phyloP scores from a whole-genome alignment of 2,113 vertebrate genomes.

The Ptychochromis oligacanthus region DNA sequence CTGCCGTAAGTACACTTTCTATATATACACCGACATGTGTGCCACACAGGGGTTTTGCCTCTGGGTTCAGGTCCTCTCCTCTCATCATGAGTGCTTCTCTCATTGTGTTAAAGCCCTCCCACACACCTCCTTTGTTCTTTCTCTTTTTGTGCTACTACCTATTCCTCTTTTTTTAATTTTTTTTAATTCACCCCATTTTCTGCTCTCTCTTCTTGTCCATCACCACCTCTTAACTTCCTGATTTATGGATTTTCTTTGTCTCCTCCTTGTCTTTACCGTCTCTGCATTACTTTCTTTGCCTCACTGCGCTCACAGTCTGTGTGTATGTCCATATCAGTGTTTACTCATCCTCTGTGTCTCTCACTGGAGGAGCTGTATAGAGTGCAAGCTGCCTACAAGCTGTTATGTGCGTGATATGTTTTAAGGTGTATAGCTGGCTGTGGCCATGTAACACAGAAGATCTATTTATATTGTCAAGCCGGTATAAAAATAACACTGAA shows the following conservation, averaged over 20 bases:
- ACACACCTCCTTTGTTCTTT: background rate
- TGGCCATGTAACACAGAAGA: too few species aligned
- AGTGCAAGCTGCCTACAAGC: constrained; percentile 40
- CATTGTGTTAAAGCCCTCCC: constrained; percentile 18
- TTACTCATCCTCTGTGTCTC: constrained; percentile 46
- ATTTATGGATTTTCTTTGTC: background rate
- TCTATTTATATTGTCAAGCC: too few species aligned
- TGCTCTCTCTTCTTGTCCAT: background rate
- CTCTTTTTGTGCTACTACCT: background rate
- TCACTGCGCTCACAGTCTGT: background rate
- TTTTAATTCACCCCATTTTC: background rate
- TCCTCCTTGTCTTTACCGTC: background rate
- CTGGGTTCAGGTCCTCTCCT: background rate
- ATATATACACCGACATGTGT: background rate
- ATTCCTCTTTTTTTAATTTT: background rate
- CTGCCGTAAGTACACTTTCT: constrained; percentile 86
- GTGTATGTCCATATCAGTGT: constrained; percentile 37
- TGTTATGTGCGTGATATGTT: constrained; percentile 33
- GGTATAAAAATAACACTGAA: too few species aligned
- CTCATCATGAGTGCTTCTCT: constrained; percentile 21
- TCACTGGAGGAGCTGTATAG: constrained; percentile 10
- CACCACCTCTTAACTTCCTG: too few species aligned
- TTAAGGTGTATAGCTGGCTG: background rate
- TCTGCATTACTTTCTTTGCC: background rate
- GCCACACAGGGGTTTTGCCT: background rate